A percentile compares a stretch with the other conserved stretches of the same genome.
These are phyloP conservation scores for Pentamera pediparva DNA, from an alignment of 53 echinoderm and acorn worm species.

Conservation along the genomic window DNA sequence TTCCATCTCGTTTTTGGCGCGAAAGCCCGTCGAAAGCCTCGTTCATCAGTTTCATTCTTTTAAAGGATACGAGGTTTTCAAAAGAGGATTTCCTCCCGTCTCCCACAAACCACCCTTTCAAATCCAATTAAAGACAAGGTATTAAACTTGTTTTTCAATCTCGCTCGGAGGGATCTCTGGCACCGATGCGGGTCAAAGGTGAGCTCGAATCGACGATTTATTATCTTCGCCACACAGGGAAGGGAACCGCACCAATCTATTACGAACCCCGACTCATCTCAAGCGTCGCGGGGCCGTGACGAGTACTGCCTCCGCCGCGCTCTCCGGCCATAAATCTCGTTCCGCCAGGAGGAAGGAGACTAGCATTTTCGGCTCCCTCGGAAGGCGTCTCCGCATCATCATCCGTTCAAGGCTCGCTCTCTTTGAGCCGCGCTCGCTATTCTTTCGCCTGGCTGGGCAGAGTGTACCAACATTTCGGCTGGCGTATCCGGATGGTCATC, in stretches of 20 bases:
- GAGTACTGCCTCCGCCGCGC: conserved; percentile 6
- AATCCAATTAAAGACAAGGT: conserved; percentile 20
- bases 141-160: conserved; percentile 36
- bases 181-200: conserved; percentile 36
- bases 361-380: neutral
- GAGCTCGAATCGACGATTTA: conserved; percentile 4
- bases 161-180: neutral
- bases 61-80: conserved; percentile 31
- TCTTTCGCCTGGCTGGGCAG: too few relatives aligned
- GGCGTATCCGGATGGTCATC: neutral
- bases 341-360: conserved; percentile 1
- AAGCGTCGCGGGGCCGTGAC: conserved; percentile 22
- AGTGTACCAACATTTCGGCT: too few relatives aligned
- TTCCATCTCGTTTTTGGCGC: neutral
- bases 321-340: conserved; percentile 13
- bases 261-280: conserved; percentile 16
- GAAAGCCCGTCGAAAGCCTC: too few relatives aligned
- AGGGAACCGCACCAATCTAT: conserved; percentile 27
- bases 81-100: conserved; percentile 25
- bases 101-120: conserved; percentile 20
- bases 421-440: too few relatives aligned
- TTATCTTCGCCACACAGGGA: neutral
- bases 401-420: neutral
- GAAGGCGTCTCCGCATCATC: neutral
- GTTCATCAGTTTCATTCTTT: too few relatives aligned